Evolutionary conservation across 1,140 invertebrate species (phyloP).

Genomic region (Drosophila orosa): DNA sequence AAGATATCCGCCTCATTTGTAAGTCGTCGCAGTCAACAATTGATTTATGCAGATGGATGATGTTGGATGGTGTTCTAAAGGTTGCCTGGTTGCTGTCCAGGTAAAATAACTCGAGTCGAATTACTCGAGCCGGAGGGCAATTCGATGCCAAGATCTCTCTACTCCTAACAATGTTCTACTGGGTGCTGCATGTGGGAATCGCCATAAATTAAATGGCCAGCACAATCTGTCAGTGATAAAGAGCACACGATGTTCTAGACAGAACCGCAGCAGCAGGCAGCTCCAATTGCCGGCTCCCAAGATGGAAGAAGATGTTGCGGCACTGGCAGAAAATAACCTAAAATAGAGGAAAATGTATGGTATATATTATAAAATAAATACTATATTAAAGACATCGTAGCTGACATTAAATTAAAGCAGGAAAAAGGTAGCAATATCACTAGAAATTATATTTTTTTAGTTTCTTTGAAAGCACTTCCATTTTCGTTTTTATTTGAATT

Average conservation of each 20-base stretch:
- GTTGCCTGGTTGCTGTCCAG: constrained; percentile 34
- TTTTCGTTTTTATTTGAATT: background rate
- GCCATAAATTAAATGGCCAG: constrained; percentile 58
- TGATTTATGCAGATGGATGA: constrained; percentile 61
- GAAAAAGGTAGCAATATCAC: no score
- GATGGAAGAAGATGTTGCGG: constrained; percentile 45
- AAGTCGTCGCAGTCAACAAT: constrained; percentile 46
- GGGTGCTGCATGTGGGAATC: constrained; percentile 39
- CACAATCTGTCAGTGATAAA: constrained; percentile 66
- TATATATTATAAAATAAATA: no score
- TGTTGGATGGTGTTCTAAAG: constrained; percentile 47
- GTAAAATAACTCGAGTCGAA: constrained; percentile 36
- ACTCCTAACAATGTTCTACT: constrained; percentile 12
- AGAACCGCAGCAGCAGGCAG: constrained; percentile 40
- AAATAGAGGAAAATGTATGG: background rate
- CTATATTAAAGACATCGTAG: no score
- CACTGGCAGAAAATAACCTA: constrained; percentile 8
- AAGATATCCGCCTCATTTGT: constrained; percentile 46
- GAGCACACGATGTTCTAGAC: constrained; percentile 59
- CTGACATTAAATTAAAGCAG: no score
- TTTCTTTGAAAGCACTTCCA: background rate
- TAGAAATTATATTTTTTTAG: no score
- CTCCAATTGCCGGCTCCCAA: constrained; percentile 44
- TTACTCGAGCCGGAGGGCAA: constrained; percentile 40
- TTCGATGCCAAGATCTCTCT: constrained; percentile 25